Base-by-base conservation (phyloP, 2,888 invertebrate genomes). In the Xestobium rufovillosum region DNA sequence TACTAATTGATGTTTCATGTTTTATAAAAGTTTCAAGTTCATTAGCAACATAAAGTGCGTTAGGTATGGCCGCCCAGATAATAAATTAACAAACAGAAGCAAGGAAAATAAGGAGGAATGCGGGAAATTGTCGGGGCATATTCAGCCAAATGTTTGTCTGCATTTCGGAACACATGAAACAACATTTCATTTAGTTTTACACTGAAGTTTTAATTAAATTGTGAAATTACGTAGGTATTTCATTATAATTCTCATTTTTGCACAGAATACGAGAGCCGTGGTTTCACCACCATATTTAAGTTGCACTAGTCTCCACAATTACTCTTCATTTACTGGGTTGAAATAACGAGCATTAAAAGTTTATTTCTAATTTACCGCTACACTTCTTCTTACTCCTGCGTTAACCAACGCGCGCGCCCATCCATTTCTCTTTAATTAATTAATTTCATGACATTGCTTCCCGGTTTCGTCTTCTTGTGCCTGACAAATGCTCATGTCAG, bases 351-450 rank as follows among this genome's bases (percentile, higher is more conserved):
- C 55, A 53, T 55, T 56, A 54, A 55, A 56, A 54, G 50, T 56
- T 56, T 54, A 55, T 55, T 54, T 52, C 53, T 55, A 54, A 56
- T 56, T 56, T 55, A 50, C 51, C 49, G 52, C 48, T 48, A 51
- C 52, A 50, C 48, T 52, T 50, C 50, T 50, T 49, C 51, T 43
- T 49, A 46, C 48, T 50, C 42, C 45, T 41, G 45, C 43, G 41
- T 44, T 48, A 51, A 48, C 47, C 45, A 44, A 43, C 42, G 43
- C 40, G n/a, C n/a, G 48, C 48, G 48, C 51, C 49, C 48, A 50
- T 52, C 52, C 52, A 44, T 50, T 49, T 8, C 44, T 40, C 39
- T 47, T 52, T 51, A 50, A 51, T 53, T 54, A 53, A 55, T 55
- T 55, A 56, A 54, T 55, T 55, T 50, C 50, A 50, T 52, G 49